Conservation (phyloP, 1,140 invertebrate genomes). For the Formica selysi region DNA sequence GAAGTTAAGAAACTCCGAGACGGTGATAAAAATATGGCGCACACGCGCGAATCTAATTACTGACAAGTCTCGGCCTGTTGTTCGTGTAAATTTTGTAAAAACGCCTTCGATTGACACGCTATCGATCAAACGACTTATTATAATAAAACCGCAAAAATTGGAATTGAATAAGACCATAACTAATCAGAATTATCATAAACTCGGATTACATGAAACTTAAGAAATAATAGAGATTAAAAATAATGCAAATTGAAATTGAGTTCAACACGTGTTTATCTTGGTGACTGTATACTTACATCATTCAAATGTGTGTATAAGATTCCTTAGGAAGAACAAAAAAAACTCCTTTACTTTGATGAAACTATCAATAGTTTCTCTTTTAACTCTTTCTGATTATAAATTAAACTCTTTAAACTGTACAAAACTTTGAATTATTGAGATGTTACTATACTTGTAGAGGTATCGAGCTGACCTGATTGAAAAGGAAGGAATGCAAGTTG, state of each 20-base stretch:
- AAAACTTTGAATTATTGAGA: slow-evolving; percentile 14
- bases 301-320: neutral
- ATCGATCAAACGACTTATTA: neutral
- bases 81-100: slow-evolving; percentile 29
- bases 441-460: neutral
- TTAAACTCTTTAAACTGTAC: slow-evolving; percentile 4
- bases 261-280: neutral
- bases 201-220: neutral
- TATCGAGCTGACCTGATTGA: slow-evolving; percentile 9
- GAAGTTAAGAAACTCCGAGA: slow-evolving; percentile 71
- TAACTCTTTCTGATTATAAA: too few species aligned
- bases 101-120: neutral
- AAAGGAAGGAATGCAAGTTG: neutral
- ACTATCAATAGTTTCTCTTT: neutral
- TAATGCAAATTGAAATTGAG: neutral
- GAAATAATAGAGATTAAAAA: neutral
- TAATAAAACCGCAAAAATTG: neutral
- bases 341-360: neutral
- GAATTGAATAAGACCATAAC: neutral
- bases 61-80: neutral
- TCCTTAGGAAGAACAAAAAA: neutral
- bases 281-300: neutral
- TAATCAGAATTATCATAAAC: neutral
- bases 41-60: slow-evolving; percentile 58
- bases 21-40: slow-evolving; percentile 54